Percentiles rank a stretch among this genome's conserved stretches.
phyloP scores from a whole-genome alignment of 2,888 invertebrate genomes.

The Orthosia cruda region DNA sequence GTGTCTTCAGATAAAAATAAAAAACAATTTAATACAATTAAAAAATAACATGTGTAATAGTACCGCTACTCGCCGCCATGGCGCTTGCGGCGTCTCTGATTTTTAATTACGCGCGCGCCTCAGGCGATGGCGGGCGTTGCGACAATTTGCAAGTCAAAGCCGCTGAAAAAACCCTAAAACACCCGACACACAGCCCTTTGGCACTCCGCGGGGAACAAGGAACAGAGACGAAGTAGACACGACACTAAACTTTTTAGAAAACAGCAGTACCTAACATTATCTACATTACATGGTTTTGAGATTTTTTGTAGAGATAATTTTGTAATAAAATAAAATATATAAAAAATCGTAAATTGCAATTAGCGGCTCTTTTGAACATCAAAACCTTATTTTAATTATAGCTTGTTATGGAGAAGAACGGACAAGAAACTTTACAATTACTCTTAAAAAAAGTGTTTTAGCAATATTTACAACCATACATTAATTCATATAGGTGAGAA shows the following conservation, averaged over 20 bases:
- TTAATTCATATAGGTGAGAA: too few relatives aligned
- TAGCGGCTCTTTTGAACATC: too few relatives aligned
- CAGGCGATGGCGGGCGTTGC: conserved; percentile 75
- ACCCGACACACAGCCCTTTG: conserved; percentile 90
- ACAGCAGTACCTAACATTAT: background rate
- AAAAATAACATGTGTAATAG: background rate
- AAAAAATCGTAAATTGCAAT: too few relatives aligned
- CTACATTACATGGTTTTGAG: too few relatives aligned
- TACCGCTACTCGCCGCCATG: conserved; percentile 75
- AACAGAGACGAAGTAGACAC: conserved; percentile 27
- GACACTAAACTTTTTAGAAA: background rate
- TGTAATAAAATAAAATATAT: too few relatives aligned
- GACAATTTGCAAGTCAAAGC: conserved; percentile 91
- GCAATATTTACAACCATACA: too few relatives aligned
- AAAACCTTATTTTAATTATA: too few relatives aligned
- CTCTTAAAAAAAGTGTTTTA: too few relatives aligned
- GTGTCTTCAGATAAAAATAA: too few relatives aligned
- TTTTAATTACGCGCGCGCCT: conserved; percentile 85
- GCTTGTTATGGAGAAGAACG: too few relatives aligned
- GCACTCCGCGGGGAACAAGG: conserved; percentile 77
- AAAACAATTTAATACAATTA: background rate
- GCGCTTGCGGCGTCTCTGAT: conserved; percentile 78
- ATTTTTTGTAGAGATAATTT: too few relatives aligned
- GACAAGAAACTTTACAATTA: too few relatives aligned
- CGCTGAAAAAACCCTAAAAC: conserved; percentile 91